Evolutionary conservation across 2,113 vertebrate genomes (phyloP).

Genomic region (crab-eating macaque (Macaca fascicularis)): T2T-MFA8v1.1 NC_088380.1:138564501-138565000

Average conservation of each 20-base stretch:
- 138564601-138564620: too few relatives aligned
- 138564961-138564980: not conserved
- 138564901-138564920: not conserved
- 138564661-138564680: not conserved
- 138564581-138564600: not conserved
- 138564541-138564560: not conserved
- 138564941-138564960: not conserved
- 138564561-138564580: not conserved
- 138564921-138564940: not conserved
- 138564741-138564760: not conserved
- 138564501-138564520: not conserved
- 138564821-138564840: not conserved
- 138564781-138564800: not conserved
- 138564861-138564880: not conserved
- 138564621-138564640: not conserved
- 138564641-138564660: not conserved
- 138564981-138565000: not conserved
- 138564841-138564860: not conserved
- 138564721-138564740: not conserved
- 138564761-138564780: not conserved
- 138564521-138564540: not conserved
- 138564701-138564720: not conserved
- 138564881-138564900: not conserved
- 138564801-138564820: not conserved
- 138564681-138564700: not conserved